Evolutionary conservation across 2,888 invertebrate species (phyloP).

Genomic region (Scrobipalpa costella): DNA sequence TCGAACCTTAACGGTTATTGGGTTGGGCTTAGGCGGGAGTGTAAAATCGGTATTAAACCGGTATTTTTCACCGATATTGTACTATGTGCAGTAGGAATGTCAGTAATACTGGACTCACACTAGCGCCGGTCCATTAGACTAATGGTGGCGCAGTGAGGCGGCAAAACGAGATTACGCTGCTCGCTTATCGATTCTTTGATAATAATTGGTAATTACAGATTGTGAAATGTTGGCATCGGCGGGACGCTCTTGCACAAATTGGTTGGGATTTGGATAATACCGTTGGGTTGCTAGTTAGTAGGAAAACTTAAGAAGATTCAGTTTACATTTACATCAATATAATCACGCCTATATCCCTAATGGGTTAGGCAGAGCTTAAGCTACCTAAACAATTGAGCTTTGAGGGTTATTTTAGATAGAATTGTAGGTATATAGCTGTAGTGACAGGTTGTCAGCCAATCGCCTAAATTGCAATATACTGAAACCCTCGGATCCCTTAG

Average conservation of each 20-base stretch:
- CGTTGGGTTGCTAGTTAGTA: no score
- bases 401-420: no score
- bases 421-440: no score
- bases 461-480: no score
- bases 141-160: slow-evolving; percentile 70
- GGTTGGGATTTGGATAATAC: neutral
- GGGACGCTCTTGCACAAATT: neutral
- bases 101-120: slow-evolving; percentile 47
- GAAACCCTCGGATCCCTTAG: no score
- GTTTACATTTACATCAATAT: neutral
- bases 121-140: slow-evolving; percentile 63
- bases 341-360: no score
- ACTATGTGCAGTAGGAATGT: slow-evolving; percentile 5
- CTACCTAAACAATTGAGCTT: no score
- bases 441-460: no score
- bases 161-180: slow-evolving; percentile 71
- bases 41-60: neutral
- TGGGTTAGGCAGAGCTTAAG: no score
- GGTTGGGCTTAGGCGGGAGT: no score
- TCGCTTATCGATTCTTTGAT: slow-evolving; percentile 64
- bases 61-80: neutral
- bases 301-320: no score
- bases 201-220: slow-evolving; percentile 62
- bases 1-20: no score
- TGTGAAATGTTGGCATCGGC: neutral